Percentiles rank a stretch among this genome's conserved stretches.
Evolutionary conservation across 2,797 vertebrate genomes (phyloP).

Genomic region (Trachurus trachurus): DNA sequence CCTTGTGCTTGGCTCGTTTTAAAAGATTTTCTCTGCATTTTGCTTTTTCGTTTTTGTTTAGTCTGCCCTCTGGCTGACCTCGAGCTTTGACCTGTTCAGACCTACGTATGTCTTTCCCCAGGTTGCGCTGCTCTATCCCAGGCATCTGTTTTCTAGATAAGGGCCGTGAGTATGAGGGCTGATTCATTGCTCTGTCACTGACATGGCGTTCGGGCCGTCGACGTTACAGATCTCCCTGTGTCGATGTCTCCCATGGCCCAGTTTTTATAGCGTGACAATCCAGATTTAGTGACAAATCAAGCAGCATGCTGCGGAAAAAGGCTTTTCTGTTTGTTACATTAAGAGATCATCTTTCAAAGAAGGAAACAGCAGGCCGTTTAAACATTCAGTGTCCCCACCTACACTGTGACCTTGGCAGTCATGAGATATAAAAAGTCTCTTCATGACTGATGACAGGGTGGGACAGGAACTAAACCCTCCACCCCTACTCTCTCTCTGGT

Average conservation of each 20-base stretch:
- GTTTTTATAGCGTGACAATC: constrained; percentile 71
- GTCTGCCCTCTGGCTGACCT: constrained; percentile 70
- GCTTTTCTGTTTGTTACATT: constrained; percentile 81
- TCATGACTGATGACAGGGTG: constrained; percentile 65
- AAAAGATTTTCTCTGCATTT: constrained; percentile 19
- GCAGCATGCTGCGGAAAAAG: constrained; percentile 45
- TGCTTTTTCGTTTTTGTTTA: constrained; percentile 51
- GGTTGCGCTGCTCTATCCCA: constrained; percentile 48
- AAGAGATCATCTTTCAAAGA: constrained; percentile 71
- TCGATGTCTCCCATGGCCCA: constrained; percentile 56
- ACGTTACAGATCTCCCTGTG: constrained; percentile 62
- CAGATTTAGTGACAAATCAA: constrained; percentile 81
- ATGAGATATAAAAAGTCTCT: constrained; percentile 57
- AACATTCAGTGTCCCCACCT: constrained; percentile 56
- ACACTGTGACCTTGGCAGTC: constrained; percentile 66
- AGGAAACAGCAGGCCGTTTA: constrained; percentile 50
- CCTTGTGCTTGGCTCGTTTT: constrained; percentile 46
- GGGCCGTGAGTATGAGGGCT: constrained; percentile 52
- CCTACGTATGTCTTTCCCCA: constrained; percentile 49
- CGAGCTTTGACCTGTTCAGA: constrained; percentile 64
- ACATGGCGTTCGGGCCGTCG: constrained; percentile 62
- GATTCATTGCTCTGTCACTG: constrained; percentile 83
- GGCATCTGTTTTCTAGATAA: constrained; percentile 86
- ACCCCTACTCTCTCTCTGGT: constrained; percentile 31
- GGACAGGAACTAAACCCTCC: constrained; percentile 52